Percentiles rank a stretch among this genome's conserved stretches.
Evolutionary conservation across 2,888 invertebrate genomes (phyloP).

Genomic region (Erebia palarica): DNA sequence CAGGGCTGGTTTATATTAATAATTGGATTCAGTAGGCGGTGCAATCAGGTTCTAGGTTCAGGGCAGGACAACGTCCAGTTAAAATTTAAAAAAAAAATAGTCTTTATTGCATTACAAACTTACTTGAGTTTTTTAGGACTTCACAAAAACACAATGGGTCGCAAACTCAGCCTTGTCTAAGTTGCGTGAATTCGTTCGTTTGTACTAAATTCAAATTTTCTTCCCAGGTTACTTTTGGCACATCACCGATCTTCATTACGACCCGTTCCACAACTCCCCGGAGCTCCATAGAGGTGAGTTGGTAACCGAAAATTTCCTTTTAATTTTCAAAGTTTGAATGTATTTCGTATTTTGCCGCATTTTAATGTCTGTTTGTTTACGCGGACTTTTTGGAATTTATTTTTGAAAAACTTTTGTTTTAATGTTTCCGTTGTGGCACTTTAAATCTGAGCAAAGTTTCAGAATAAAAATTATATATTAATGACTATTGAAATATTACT

Average conservation of each 20-base stretch:
- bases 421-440: not conserved
- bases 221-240: conserved; percentile 97
- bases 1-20: no score
- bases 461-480: not conserved
- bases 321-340: conserved; percentile 43
- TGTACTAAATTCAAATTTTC: conserved; percentile 48
- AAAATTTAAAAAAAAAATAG: not conserved
- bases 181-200: conserved; percentile 3
- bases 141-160: no score
- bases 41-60: no score
- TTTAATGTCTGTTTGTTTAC: conserved; percentile 43
- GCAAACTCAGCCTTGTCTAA: no score
- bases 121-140: no score
- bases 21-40: no score
- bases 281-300: conserved; percentile 76
- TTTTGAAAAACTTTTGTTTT: not conserved
- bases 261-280: conserved; percentile 85
- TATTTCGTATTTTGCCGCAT: conserved; percentile 24
- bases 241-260: conserved; percentile 96
- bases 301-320: conserved; percentile 50
- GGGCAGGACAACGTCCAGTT: no score
- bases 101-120: no score
- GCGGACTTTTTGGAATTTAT: conserved; percentile 22
- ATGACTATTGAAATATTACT: no score
- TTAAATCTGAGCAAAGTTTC: not conserved